phyloP scores from a whole-genome alignment of 2,888 invertebrate genomes.

The Noctua pronuba region DNA sequence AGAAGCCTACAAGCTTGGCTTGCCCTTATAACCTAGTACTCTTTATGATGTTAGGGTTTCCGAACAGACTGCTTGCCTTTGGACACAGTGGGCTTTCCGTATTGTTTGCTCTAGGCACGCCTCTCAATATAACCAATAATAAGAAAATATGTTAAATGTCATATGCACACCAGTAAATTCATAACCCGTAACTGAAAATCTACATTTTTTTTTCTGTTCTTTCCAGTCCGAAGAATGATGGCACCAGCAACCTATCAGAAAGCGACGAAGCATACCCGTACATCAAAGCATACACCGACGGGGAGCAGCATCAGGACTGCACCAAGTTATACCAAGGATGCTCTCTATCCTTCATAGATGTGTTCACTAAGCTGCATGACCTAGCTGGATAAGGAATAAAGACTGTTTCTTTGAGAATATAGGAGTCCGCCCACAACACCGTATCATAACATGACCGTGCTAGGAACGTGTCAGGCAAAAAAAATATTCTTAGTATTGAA shows the following conservation, averaged over 20 bases:
- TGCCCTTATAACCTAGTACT: too few relatives aligned
- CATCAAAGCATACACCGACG: conserved; percentile 88
- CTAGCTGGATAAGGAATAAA: conserved; percentile 22
- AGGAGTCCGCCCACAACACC: not conserved
- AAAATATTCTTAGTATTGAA: too few relatives aligned
- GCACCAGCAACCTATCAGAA: conserved; percentile 62
- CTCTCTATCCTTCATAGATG: conserved; percentile 82
- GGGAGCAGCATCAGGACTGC: conserved; percentile 83
- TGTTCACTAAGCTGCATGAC: conserved; percentile 81
- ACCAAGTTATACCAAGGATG: conserved; percentile 78
- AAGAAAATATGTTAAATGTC: not conserved
- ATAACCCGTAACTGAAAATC: too few relatives aligned
- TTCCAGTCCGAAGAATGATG: conserved; percentile 83
- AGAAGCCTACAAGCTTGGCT: too few relatives aligned
- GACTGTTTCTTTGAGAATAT: not conserved
- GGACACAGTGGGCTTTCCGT: too few relatives aligned
- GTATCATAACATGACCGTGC: not conserved
- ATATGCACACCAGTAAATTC: not conserved
- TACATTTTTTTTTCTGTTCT: not conserved
- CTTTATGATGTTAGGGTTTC: too few relatives aligned
- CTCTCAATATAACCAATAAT: not conserved
- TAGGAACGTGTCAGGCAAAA: not conserved
- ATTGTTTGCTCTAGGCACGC: too few relatives aligned
- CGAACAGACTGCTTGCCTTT: too few relatives aligned
- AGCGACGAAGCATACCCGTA: conserved; percentile 81